Conservation (phyloP, 2,113 vertebrate species). For the Gadus chalcogrammus region DNA sequence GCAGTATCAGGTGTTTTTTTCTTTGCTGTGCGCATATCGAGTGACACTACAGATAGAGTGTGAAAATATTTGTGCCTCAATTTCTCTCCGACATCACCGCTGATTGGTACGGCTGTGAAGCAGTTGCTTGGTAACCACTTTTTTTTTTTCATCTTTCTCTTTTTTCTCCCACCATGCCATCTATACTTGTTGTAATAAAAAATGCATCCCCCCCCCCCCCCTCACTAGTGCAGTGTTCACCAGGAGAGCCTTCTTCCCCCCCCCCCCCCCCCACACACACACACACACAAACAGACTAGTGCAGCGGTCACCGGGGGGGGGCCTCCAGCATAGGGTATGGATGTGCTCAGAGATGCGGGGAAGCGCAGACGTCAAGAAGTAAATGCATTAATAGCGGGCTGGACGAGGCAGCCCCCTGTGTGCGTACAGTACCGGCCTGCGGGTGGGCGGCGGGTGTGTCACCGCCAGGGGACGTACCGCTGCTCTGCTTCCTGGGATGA, state of each 20-base stretch:
- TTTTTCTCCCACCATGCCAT: conserved; percentile 47
- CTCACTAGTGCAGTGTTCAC: conserved; percentile 55
- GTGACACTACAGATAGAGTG: conserved; percentile 32
- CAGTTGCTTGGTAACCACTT: conserved; percentile 76
- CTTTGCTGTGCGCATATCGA: conserved; percentile 13
- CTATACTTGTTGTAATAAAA: conserved; percentile 70
- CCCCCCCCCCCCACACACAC: conserved; percentile 13
- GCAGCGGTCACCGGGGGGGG: too few species aligned
- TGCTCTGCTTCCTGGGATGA: too few species aligned
- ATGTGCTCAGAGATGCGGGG: conserved; percentile 38
- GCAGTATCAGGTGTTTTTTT: background rate
- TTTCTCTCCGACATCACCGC: conserved; percentile 46
- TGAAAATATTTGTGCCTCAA: conserved; percentile 46
- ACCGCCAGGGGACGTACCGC: too few species aligned
- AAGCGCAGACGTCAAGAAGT: background rate
- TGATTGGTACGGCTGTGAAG: conserved; percentile 65
- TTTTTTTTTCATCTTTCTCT: conserved; percentile 34
- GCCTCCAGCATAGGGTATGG: conserved; percentile 30
- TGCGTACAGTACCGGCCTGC: too few species aligned
- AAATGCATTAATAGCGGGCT: background rate
- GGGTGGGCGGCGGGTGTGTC: too few species aligned
- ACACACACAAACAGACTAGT: background rate
- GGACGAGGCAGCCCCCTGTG: too few species aligned
- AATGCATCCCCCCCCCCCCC: conserved; percentile 53
- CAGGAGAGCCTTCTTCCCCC: conserved; percentile 19